A percentile compares a stretch with the other conserved stretches of the same genome.
Evolutionary conservation across 2,113 vertebrate genomes (phyloP).

Genomic region (Nansenia antarctica): DNA sequence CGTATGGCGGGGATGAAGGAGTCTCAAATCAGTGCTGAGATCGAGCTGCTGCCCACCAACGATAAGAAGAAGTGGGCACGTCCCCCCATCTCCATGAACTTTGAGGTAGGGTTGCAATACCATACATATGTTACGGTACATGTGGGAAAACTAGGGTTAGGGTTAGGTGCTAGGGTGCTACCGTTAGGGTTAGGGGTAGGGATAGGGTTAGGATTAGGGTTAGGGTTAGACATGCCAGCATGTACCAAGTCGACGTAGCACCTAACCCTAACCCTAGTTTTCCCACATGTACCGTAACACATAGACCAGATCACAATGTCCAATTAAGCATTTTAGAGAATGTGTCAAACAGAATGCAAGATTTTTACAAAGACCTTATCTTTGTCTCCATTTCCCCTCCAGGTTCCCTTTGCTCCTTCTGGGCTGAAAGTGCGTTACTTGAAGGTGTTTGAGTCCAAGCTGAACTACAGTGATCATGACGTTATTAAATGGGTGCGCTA

Average conservation of each 20-base stretch:
- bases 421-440: constrained; percentile 99
- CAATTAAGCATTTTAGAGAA: not conserved
- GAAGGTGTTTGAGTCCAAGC: constrained; percentile 99
- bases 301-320: too few species aligned
- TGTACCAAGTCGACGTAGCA: too few species aligned
- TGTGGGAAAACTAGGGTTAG: not conserved
- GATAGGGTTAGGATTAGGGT: too few species aligned
- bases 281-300: too few species aligned
- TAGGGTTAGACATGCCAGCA: too few species aligned
- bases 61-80: constrained; percentile 99
- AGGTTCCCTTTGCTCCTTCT: constrained; percentile 98
- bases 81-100: constrained; percentile 99
- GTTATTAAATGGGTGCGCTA: constrained; percentile 99
- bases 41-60: constrained; percentile 96
- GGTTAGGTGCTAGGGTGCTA: not conserved
- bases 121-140: not conserved
- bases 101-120: constrained; percentile 87
- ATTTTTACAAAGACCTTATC: not conserved
- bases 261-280: too few species aligned
- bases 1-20: constrained; percentile 99
- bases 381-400: not conserved
- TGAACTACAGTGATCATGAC: constrained; percentile 99
- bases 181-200: too few species aligned
- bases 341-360: not conserved
- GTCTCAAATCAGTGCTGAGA: constrained; percentile 99